Evolutionary conservation across 2,113 vertebrate species (phyloP).

Genomic region (Planiliza haematocheilus): DNA sequence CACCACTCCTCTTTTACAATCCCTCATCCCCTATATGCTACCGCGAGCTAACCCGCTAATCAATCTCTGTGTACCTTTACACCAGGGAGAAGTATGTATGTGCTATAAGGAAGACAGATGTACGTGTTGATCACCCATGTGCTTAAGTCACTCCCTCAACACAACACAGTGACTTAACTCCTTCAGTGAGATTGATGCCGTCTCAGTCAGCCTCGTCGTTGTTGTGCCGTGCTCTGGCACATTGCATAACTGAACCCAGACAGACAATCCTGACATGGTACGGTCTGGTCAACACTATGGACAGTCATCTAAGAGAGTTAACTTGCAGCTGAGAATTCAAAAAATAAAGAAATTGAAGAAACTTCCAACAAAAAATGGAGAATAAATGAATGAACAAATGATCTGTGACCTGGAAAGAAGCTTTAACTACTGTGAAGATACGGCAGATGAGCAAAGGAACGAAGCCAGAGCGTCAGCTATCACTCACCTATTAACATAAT

Average conservation of each 20-base stretch:
- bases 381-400: conserved; percentile 32
- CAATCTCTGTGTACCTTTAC: conserved; percentile 2
- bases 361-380: conserved; percentile 29
- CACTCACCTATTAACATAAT: conserved; percentile 15
- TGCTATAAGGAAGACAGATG: neutral
- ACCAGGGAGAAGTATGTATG: neutral
- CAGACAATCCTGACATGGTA: neutral
- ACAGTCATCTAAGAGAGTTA: conserved; percentile 23
- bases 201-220: conserved; percentile 35
- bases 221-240: conserved; percentile 20
- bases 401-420: conserved; percentile 37
- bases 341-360: neutral
- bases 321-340: conserved; percentile 4
- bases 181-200: conserved; percentile 35
- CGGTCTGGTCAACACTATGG: conserved; percentile 33
- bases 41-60: conserved; percentile 5
- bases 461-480: neutral
- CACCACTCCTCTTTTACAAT: conserved; percentile 1
- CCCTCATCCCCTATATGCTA: conserved; percentile 15
- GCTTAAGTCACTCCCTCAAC: neutral
- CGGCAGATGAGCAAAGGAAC: conserved; percentile 11
- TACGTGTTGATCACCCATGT: conserved; percentile 4
- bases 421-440: conserved; percentile 21
- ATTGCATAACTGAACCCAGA: conserved; percentile 54
- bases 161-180: conserved; percentile 17